phyloP scores from a whole-genome alignment of 2,797 vertebrate genomes.

The Bradypus variegatus region DNA sequence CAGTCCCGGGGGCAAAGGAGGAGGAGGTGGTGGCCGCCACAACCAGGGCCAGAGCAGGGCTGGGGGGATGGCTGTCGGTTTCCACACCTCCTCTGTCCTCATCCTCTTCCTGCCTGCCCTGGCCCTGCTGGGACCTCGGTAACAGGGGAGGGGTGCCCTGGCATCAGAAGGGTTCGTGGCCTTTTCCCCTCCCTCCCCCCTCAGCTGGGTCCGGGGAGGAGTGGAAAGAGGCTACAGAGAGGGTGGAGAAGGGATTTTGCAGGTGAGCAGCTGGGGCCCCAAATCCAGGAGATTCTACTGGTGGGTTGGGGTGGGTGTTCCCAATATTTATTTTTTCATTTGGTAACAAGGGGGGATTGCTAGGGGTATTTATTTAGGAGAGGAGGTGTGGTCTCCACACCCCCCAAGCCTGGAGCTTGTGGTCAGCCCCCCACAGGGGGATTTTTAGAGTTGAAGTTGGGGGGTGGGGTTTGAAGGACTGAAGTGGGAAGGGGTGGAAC shows the following conservation, averaged over 20 bases:
- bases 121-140: conserved; percentile 55
- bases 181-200: background rate
- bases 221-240: conserved; percentile 10
- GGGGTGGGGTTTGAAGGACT: background rate
- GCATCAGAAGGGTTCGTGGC: conserved; percentile 39
- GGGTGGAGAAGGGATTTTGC: conserved; percentile 47
- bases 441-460: background rate
- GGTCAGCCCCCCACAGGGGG: background rate
- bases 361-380: conserved; percentile 60
- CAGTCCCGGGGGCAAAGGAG: conserved; percentile 54
- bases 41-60: conserved; percentile 58
- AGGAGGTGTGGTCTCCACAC: background rate
- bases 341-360: background rate
- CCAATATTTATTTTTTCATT: conserved; percentile 67
- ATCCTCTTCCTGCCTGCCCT: conserved; percentile 33
- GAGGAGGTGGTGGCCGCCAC: conserved; percentile 55
- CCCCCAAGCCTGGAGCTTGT: background rate
- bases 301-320: conserved; percentile 15
- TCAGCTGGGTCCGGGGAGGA: conserved; percentile 13
- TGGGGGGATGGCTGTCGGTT: background rate
- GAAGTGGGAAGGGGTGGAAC: background rate
- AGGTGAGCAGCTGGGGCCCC: conserved; percentile 61
- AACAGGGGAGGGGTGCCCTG: conserved; percentile 48
- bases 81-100: background rate
- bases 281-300: conserved; percentile 45